phyloP scores from a whole-genome alignment of 2,797 vertebrate genomes.

The Pelobates cultripes region DNA sequence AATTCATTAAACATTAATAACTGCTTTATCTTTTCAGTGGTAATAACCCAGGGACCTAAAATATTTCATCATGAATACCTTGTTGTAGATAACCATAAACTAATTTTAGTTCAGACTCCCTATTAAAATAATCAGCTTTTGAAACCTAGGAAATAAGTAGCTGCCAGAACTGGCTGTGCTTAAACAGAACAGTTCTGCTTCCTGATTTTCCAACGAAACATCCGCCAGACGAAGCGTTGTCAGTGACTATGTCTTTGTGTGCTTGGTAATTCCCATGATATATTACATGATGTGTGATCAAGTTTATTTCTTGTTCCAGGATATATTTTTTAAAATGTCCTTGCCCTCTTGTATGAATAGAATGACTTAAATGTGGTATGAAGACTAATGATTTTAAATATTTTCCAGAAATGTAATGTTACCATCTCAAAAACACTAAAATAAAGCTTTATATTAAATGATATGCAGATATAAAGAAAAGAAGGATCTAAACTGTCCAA shows the following conservation, averaged over 20 bases:
- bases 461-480: background rate
- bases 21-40: conserved; percentile 4
- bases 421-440: background rate
- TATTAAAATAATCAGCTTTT: conserved; percentile 52
- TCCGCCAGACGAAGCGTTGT: conserved; percentile 35
- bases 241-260: conserved; percentile 53
- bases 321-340: conserved; percentile 27
- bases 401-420: conserved; percentile 2
- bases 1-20: background rate
- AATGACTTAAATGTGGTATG: conserved; percentile 11
- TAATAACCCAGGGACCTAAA: background rate
- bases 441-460: background rate
- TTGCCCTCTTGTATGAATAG: conserved; percentile 31
- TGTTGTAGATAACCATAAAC: conserved; percentile 42
- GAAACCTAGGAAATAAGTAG: conserved; percentile 40
- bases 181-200: conserved; percentile 46
- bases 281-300: conserved; percentile 44
- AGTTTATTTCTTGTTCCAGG: conserved; percentile 41
- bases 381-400: background rate
- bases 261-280: conserved; percentile 22
- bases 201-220: conserved; percentile 52
- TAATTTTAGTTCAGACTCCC: conserved; percentile 40
- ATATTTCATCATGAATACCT: conserved; percentile 41
- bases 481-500: no score
- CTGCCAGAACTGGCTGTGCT: conserved; percentile 40